phyloP scores from a whole-genome alignment of 2,797 vertebrate species.

The Petrocephalus sullivani region DNA sequence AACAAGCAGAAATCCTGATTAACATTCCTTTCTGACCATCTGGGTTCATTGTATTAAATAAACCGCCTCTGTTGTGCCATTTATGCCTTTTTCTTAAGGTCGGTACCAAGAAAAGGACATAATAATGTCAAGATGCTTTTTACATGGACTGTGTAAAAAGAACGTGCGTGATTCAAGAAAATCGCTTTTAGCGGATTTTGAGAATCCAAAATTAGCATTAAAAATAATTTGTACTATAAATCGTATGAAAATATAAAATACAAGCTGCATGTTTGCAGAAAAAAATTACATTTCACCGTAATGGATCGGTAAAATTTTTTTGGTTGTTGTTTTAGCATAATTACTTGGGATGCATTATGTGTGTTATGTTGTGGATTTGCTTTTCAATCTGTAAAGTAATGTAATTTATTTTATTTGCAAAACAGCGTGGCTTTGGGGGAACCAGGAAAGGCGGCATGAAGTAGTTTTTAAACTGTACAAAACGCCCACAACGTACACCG shows the following conservation, averaged over 20 bases:
- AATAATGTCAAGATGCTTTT: neutral
- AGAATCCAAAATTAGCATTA: neutral
- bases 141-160: neutral
- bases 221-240: neutral
- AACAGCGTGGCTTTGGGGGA: neutral
- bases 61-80: neutral
- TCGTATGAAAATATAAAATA: neutral
- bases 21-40: neutral
- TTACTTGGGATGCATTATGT: neutral
- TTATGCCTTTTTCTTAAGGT: conserved; percentile 7
- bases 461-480: neutral
- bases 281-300: neutral
- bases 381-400: neutral
- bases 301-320: neutral
- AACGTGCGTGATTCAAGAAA: neutral
- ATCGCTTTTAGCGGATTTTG: neutral
- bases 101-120: neutral
- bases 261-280: neutral
- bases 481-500: neutral
- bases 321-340: neutral
- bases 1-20: neutral
- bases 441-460: neutral
- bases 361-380: neutral
- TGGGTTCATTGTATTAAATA: neutral
- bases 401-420: neutral